Base-by-base conservation (phyloP, 2,113 vertebrate species). In the Glaucomys volans region DNA sequence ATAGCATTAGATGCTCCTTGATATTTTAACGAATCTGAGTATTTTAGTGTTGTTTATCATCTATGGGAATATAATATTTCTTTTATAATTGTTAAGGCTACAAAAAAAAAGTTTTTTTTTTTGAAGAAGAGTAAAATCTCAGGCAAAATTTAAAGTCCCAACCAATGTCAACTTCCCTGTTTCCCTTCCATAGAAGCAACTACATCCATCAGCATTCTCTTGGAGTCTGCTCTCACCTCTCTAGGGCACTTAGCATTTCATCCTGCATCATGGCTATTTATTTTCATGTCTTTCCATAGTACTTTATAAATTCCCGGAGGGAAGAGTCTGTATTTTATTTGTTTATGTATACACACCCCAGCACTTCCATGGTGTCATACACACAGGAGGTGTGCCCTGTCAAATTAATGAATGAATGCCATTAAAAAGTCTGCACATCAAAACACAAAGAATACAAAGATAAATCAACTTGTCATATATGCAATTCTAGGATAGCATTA, bases 391-490 rank as follows among this genome's bases (percentile, higher is more conserved):
- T 64, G 90, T n/a, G 64, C 35, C 42, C 82, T 93, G 81, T 93
- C 91, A 97, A 79, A 86, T 88, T 96, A 97, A 96, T 91, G 77
- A 95, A 96, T 94, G 77, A 91, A 95, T 95, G 66, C 26, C 72
- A 91, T 96, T 96, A 92, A 95, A 95, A 88, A 37, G 22, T 52
- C n/a, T 94, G n/a, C 76, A 9, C 77, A 93, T 94, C 88, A 95
- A 95, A 98, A 90, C 17, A 95, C 67, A 95, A 76, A 96, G 81
- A 94, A 94, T 37, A 88, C 52, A 74, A 96, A 94, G 74, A 95
- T 96, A 92, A 96, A 97, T 96, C 77, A 97, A 75, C 1, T 66
- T 97, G 93, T 91, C 81, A 91, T 20, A 50, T 4, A 67, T 32
- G 28, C 32, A 90, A 42, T 90, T 77, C 52, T 50, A 88, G 62